A percentile compares a stretch with the other conserved stretches of the same genome.
Conservation (phyloP, 2,113 vertebrate species). For the Ochotona princeps region DNA sequence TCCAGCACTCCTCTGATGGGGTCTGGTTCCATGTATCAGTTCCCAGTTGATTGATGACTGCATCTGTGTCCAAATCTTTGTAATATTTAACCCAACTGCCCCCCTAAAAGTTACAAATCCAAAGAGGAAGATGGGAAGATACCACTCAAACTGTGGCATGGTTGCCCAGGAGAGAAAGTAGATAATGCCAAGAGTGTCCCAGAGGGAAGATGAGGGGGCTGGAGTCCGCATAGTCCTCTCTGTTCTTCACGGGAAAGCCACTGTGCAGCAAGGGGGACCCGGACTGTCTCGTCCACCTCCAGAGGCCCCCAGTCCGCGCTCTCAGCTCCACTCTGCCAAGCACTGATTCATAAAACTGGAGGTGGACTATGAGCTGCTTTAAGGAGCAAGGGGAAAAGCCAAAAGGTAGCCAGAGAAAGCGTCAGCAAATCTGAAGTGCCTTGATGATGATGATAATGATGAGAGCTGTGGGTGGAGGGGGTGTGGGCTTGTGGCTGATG, state of each 20-base stretch:
- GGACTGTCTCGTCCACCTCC: too few species aligned
- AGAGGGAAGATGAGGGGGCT: fast-evolving
- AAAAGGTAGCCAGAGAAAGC: not conserved
- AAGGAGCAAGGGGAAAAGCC: not conserved
- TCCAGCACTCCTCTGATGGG: not conserved
- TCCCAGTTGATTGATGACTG: not conserved
- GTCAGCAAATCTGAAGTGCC: not conserved
- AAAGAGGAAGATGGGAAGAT: not conserved
- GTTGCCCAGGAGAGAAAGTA: not conserved
- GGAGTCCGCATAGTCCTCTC: not conserved
- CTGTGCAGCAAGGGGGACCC: too few species aligned
- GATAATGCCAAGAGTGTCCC: too few species aligned
- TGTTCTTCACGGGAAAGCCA: not conserved
- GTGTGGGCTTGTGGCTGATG: not conserved
- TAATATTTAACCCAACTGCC: not conserved
- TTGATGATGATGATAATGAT: not conserved
- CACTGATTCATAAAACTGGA: too few species aligned
- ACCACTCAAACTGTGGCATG: not conserved
- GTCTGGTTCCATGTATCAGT: not conserved
- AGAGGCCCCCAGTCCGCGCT: not conserved
- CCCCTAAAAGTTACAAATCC: not conserved
- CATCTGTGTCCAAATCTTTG: not conserved
- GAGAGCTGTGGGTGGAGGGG: not conserved
- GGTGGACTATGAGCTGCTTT: not conserved
- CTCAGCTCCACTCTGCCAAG: too few species aligned